Evolutionary conservation across 2,888 invertebrate species (phyloP).

Genomic region (Drosophila lutescens): DNA sequence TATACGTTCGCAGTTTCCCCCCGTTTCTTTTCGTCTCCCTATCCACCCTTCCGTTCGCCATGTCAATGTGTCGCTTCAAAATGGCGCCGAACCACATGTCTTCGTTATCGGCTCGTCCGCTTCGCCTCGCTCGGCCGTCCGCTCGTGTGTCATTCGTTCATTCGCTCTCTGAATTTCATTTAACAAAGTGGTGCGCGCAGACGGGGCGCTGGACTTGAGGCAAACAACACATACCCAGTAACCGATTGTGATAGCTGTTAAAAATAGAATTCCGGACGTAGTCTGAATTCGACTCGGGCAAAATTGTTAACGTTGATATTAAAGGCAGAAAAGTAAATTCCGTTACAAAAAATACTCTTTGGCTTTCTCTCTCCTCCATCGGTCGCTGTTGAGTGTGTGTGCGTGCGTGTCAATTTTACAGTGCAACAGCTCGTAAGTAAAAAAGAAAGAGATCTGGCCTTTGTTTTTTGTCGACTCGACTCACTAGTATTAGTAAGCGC

Average conservation of each 20-base stretch:
- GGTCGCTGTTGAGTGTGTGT: conserved; percentile 59
- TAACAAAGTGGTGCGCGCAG: conserved; percentile 74
- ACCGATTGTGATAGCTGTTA: conserved; percentile 71
- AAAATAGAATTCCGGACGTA: conserved; percentile 63
- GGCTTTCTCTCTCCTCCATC: conserved; percentile 43
- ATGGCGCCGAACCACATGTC: conserved; percentile 78
- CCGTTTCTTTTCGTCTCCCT: background rate
- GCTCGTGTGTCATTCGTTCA: conserved; percentile 58
- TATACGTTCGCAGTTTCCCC: conserved; percentile 1
- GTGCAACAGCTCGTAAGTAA: conserved; percentile 45
- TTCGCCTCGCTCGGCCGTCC: conserved; percentile 47
- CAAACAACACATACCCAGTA: conserved; percentile 54
- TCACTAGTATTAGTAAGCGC: conserved; percentile 20
- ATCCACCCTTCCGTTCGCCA: conserved; percentile 6
- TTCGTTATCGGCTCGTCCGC: conserved; percentile 59
- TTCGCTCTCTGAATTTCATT: conserved; percentile 70
- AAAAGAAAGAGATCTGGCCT: conserved; percentile 21
- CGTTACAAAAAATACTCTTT: conserved; percentile 44
- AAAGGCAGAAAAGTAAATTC: conserved; percentile 47
- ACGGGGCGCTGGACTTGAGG: conserved; percentile 10
- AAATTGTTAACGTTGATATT: conserved; percentile 60
- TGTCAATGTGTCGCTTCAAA: conserved; percentile 71
- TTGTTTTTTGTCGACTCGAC: conserved; percentile 9
- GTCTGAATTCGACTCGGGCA: conserved; percentile 50
- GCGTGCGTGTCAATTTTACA: conserved; percentile 72